Conservation (phyloP, 2,888 invertebrate species). For the Chrysotoxum bicinctum region DNA sequence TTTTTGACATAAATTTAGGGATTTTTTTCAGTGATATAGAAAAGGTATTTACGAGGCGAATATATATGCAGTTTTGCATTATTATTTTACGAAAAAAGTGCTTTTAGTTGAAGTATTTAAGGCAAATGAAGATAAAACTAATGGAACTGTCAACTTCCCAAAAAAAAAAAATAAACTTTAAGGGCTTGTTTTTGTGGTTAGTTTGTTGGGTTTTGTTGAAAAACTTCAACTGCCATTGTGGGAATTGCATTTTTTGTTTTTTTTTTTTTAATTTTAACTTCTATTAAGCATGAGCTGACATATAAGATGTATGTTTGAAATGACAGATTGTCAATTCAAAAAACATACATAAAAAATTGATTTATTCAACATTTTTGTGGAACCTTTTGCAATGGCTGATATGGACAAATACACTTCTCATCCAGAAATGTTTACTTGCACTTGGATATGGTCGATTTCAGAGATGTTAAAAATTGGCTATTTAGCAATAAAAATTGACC, state of each 20-base stretch:
- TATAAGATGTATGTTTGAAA: background rate
- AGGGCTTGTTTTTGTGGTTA: background rate
- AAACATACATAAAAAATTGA: background rate
- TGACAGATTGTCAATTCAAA: background rate
- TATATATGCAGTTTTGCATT: too few species aligned
- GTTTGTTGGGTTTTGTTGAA: background rate
- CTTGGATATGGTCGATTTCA: too few species aligned
- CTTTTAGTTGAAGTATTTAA: background rate
- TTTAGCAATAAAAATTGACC: too few species aligned
- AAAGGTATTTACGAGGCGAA: too few species aligned
- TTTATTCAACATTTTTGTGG: too few species aligned
- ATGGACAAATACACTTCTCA: too few species aligned
- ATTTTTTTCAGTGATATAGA: too few species aligned
- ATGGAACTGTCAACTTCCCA: background rate
- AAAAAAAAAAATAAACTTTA: background rate
- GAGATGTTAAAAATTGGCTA: too few species aligned
- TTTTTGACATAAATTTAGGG: background rate
- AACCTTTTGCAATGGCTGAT: too few species aligned
- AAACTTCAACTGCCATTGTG: background rate
- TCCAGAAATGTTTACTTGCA: too few species aligned
- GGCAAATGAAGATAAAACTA: background rate
- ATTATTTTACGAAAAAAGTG: background rate
- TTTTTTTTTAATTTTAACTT: background rate
- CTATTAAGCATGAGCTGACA: background rate
- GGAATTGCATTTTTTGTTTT: background rate